A percentile compares a stretch with the other conserved stretches of the same genome.
phyloP scores from a whole-genome alignment of 2,113 vertebrate species.

The Aspiorhynchus laticeps region DNA sequence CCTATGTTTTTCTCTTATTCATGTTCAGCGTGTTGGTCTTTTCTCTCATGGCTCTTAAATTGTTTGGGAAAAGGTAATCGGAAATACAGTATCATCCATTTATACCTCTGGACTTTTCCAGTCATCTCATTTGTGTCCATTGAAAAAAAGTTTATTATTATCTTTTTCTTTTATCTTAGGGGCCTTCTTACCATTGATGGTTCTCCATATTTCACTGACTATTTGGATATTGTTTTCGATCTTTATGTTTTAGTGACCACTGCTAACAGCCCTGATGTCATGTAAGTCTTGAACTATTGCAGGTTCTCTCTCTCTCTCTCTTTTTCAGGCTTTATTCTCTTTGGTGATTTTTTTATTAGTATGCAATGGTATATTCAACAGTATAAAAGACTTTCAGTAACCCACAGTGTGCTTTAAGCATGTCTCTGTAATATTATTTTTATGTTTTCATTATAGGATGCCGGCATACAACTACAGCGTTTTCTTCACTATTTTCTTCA shows the following conservation, averaged over 20 bases:
- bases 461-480: constrained; percentile 86
- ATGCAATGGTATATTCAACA: not conserved
- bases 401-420: not conserved
- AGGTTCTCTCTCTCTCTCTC: not conserved
- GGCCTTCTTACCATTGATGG: constrained; percentile 81
- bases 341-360: not conserved
- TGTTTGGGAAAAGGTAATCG: constrained; percentile 85
- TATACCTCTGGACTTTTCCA: not conserved
- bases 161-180: constrained; percentile 67
- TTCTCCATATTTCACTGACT: constrained; percentile 84
- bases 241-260: constrained; percentile 93
- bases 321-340: not conserved
- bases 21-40: constrained; percentile 92
- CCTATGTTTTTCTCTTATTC: constrained; percentile 88
- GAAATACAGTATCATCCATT: not conserved
- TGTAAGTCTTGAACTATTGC: constrained; percentile 74
- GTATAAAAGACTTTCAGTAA: not conserved
- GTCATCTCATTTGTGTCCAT: not conserved
- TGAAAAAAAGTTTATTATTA: not conserved
- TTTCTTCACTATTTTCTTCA: constrained; percentile 87
- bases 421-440: not conserved
- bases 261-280: constrained; percentile 91
- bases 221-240: constrained; percentile 85
- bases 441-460: constrained; percentile 79
- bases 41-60: constrained; percentile 92